Conservation (phyloP, 2,888 invertebrate species). For the Crematogaster levior region DNA sequence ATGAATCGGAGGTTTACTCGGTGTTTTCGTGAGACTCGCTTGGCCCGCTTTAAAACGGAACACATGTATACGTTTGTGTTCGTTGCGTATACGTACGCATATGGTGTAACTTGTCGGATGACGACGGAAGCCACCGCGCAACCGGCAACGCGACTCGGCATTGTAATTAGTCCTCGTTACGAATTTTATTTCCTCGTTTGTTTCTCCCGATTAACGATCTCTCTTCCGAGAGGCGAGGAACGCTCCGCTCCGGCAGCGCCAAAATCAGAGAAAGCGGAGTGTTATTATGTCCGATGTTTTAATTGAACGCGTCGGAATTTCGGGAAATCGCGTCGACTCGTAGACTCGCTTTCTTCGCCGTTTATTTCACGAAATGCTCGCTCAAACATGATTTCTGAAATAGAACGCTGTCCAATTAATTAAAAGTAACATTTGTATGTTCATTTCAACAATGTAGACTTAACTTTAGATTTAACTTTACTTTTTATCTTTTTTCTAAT, state of each 20-base stretch:
- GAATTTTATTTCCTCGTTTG: slow-evolving; percentile 62
- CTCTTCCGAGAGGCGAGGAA: slow-evolving; percentile 44
- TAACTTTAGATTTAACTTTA: not conserved
- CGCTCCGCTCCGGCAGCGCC: slow-evolving; percentile 45
- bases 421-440: not conserved
- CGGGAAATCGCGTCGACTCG: slow-evolving; percentile 43
- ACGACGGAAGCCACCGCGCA: slow-evolving; percentile 55
- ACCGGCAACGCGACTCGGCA: slow-evolving; percentile 56
- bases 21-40: not conserved
- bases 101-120: not conserved
- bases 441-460: not conserved
- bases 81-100: not conserved
- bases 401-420: not conserved
- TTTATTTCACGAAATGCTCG: slow-evolving; percentile 19
- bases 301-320: slow-evolving; percentile 52
- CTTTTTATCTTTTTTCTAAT: no score
- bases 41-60: not conserved
- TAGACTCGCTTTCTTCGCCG: slow-evolving; percentile 47
- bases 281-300: slow-evolving; percentile 49
- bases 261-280: slow-evolving; percentile 62
- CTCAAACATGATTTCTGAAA: slow-evolving; percentile 16
- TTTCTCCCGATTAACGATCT: slow-evolving; percentile 59
- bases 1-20: not conserved
- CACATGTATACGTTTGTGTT: not conserved
- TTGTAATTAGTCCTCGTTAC: slow-evolving; percentile 66